These are phyloP conservation scores for Tympanuchus pallidicinctus DNA, from an alignment of 2,113 vertebrate species.

Conservation along the genomic window DNA sequence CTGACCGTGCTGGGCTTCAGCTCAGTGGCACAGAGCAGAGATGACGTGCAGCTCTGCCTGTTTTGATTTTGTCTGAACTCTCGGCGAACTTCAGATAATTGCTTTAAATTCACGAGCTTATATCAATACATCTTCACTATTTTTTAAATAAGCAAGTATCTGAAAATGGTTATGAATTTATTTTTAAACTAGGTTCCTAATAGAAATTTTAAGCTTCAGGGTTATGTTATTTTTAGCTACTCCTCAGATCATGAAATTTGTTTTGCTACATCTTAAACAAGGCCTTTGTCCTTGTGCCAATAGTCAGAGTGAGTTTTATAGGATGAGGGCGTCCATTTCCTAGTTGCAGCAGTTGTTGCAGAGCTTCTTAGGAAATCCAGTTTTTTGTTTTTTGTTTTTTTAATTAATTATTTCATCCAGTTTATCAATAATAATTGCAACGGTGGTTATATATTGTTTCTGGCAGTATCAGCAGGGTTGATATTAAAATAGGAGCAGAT, in stretches of 20 bases:
- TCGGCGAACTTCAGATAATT: slow-evolving; percentile 49
- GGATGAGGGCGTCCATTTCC: background rate
- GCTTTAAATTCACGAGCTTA: slow-evolving; percentile 30
- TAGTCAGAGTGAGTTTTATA: background rate
- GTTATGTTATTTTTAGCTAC: background rate
- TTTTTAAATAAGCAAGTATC: background rate
- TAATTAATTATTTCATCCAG: no score
- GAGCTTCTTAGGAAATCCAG: background rate
- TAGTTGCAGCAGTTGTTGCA: background rate
- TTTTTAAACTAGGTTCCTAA: background rate
- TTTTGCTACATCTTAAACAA: slow-evolving; percentile 16
- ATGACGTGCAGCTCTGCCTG: slow-evolving; percentile 36
- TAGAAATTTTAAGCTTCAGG: background rate
- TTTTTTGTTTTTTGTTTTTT: background rate
- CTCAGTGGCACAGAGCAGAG: slow-evolving; percentile 41
- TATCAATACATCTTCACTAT: background rate
- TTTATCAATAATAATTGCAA: background rate
- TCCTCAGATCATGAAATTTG: background rate
- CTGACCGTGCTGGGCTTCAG: slow-evolving; percentile 21
- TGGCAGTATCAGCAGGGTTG: background rate
- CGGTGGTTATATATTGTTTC: background rate
- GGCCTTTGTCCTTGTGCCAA: background rate
- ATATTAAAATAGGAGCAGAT: background rate
- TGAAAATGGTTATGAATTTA: background rate
- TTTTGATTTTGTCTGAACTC: slow-evolving; percentile 68